Percentiles rank a stretch among this genome's conserved stretches.
These are phyloP conservation scores for Apodemus sylvaticus DNA, from an alignment of 2,113 vertebrate genomes.

Conservation along the genomic window DNA sequence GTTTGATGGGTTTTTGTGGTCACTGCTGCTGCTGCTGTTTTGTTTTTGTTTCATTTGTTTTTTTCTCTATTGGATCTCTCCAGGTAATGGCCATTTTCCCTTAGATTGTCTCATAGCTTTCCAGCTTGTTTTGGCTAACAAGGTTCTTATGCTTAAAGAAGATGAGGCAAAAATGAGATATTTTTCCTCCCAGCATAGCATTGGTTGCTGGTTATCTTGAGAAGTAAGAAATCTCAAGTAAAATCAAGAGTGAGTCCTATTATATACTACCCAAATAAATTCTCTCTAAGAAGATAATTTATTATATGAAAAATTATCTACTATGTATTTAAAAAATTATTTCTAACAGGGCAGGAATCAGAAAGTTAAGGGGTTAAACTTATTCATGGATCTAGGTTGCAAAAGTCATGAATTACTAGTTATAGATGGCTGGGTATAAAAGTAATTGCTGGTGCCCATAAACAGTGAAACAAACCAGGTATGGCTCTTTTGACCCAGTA, in stretches of 20 bases:
- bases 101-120: background rate
- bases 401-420: slow-evolving; percentile 19
- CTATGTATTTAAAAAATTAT: background rate
- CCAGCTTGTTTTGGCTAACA: slow-evolving; percentile 16
- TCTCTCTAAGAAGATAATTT: background rate
- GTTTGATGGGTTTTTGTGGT: background rate
- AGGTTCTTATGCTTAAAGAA: background rate
- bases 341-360: background rate
- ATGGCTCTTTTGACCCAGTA: background rate
- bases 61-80: background rate
- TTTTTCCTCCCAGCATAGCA: background rate
- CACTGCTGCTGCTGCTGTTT: background rate
- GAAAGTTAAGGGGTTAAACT: background rate
- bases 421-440: slow-evolving; percentile 70
- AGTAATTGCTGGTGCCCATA: background rate
- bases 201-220: background rate
- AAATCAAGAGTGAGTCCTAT: background rate
- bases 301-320: slow-evolving; percentile 9
- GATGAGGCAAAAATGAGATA: background rate
- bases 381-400: background rate
- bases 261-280: slow-evolving; percentile 1
- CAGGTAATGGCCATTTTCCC: background rate
- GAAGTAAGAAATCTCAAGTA: background rate
- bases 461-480: background rate
- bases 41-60: background rate